Base-by-base conservation (phyloP, 2,113 vertebrate species). In the Rhombomys opimus region DNA sequence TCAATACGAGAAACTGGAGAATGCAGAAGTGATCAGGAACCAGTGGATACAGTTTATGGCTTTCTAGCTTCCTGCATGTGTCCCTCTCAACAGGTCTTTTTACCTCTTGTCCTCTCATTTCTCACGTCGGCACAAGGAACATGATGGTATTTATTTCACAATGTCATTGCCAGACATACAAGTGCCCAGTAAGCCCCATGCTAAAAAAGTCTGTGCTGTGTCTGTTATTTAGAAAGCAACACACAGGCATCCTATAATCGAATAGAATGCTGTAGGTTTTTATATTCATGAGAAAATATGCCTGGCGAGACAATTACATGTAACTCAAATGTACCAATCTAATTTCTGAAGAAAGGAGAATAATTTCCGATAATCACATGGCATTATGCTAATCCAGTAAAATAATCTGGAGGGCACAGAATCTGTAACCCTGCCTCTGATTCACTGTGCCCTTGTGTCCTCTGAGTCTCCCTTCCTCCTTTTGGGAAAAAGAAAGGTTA, bases 401-500 rank as follows among this genome's bases (percentile, higher is more conserved):
- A 94, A 25, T 11, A 23, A 91, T 38, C 70, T 72, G 52, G 80
- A 67, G 23, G 30, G 80, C 4, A 0, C 12, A 81, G 50, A 80
- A 59, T 82, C 46, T 92, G 88, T 50, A 67, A 76, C 57, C 8
- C 7, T 81, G 38, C 5, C 30, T 87, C 90, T 91, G 46, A 72
- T 78, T 82, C 80, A 25, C 0, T 59, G 15, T 91, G 59, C 13
- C 5, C 46, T 22, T 70, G 2, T 52, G 46, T 8, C 30, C 46
- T 87, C 5, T 93, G 32, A 96, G 93, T 94, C 63, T 41, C 93
- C 70, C 46, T 90, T 91, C 63, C 63, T 82, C 14, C 73, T 92
- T 81, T 92, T 96, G 89, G 78, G n/a, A 95, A 97, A 46, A 95
- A 89, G 96, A 96, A 94, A 97, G 85, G 97, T 98, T 97, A 97